Evolutionary conservation across 2,888 invertebrate species (phyloP).

Genomic region (Ochropacha duplaris): DNA sequence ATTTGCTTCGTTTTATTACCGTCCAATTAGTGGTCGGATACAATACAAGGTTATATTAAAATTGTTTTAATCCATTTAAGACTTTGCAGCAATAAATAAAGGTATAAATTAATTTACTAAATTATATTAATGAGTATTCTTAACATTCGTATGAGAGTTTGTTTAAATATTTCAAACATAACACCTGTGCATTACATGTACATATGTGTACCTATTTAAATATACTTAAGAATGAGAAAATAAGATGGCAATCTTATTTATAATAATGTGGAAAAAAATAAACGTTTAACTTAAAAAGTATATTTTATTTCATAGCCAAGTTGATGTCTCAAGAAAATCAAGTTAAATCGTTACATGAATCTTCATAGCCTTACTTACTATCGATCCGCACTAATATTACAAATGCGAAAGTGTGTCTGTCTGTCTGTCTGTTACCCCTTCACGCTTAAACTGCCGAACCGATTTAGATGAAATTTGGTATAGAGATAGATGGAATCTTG

Average conservation of each 20-base stretch:
- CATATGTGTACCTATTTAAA: background rate
- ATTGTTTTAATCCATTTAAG: background rate
- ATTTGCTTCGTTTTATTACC: too few species aligned
- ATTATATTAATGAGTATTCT: background rate
- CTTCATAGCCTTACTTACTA: too few species aligned
- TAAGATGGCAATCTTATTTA: constrained; percentile 27
- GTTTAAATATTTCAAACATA: background rate
- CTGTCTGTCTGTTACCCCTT: too few species aligned
- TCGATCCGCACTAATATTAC: too few species aligned
- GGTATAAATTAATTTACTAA: background rate
- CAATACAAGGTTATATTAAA: too few species aligned
- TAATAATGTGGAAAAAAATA: constrained; percentile 28
- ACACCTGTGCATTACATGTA: background rate
- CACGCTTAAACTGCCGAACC: too few species aligned
- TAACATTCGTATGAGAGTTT: background rate
- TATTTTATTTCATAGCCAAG: constrained; percentile 4
- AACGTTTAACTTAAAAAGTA: constrained; percentile 25
- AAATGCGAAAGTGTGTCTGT: too few species aligned
- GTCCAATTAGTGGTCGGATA: too few species aligned
- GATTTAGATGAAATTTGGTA: too few species aligned
- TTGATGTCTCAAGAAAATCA: too few species aligned
- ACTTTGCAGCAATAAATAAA: background rate
- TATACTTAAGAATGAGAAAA: constrained; percentile 16
- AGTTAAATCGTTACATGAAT: too few species aligned
- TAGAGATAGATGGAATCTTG: too few species aligned